Conservation (phyloP, 2,113 vertebrate genomes). For the Chrysemys picta region DNA sequence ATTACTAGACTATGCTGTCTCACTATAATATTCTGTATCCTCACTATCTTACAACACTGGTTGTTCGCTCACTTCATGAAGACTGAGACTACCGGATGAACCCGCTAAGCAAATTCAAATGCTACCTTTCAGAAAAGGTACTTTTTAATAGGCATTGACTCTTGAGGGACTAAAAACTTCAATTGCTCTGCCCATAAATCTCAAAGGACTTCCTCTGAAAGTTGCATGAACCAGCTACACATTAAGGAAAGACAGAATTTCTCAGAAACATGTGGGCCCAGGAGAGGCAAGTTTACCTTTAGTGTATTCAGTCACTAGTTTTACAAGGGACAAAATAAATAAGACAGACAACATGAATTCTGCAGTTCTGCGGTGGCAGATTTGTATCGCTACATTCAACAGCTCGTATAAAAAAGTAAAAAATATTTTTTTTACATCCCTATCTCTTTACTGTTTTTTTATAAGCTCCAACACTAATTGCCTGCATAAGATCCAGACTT, state of each 20-base stretch:
- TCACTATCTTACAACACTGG: slow-evolving; percentile 19
- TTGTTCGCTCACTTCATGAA: rapidly evolving
- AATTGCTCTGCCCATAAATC: neutral
- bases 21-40: neutral
- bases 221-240: neutral
- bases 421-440: neutral
- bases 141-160: neutral
- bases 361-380: neutral
- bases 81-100: neutral
- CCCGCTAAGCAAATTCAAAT: neutral
- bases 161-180: neutral
- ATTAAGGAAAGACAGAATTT: neutral
- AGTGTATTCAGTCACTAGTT: rapidly evolving
- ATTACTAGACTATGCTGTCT: neutral
- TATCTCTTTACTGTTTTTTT: neutral
- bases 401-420: rapidly evolving
- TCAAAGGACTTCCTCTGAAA: slow-evolving; percentile 1
- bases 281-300: neutral
- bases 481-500: neutral
- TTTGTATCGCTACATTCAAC: neutral
- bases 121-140: neutral
- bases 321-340: neutral
- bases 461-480: rapidly evolving
- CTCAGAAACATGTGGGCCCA: neutral
- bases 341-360: neutral